Evolutionary conservation across 2,113 vertebrate species (phyloP), one percentile per base, ranked within the genome.

Genomic region (Galeopterus variegatus): DNA sequence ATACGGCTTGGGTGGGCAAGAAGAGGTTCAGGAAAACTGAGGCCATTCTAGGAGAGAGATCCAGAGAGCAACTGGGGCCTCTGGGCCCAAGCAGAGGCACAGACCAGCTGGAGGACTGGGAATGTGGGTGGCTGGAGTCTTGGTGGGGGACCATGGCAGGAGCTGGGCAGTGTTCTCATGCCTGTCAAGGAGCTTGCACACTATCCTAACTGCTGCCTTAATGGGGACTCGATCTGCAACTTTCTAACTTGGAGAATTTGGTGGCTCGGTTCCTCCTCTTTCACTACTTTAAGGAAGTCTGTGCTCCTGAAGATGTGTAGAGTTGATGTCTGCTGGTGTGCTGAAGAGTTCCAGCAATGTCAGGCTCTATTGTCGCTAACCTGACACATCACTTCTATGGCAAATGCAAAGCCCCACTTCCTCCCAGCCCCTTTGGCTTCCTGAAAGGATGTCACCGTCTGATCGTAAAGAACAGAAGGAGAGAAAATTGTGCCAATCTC

Each of bases 161-260:
- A 31, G 70, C 58, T 75, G 84, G 77, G 13, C 11, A 3, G 45
- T 18, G 12, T 67, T 67, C n/a, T 64, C 2, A 9, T 33, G 41
- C 7, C 14, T 41, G 58, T 28, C 1, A 10, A 17, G 60, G 41
- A 62, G 8, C 21, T 48, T 1, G 3, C 36, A 6, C 0, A 0
- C 9, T 10, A 13, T 26, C 58, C 36, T 65, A 26, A 48, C 41
- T 58, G 15, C 70, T 58, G 56, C 45, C 64, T 64, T 36, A 2
- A 6, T 2, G 60, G 80, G 41, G 24, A 17, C 41, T 75, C 54
- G 33, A 6, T 11, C 21, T 56, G 21, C 31, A 60, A 3, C 26
- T 41, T 50, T 52, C 58, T 69, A 36, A 45, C 33, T 56, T 58
- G 65, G 56, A 62, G 56, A 72, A n/a, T 21, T n/a, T 3, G 28